phyloP scores from a whole-genome alignment of 2,888 invertebrate genomes.

The Xestia rhomboidea region DNA sequence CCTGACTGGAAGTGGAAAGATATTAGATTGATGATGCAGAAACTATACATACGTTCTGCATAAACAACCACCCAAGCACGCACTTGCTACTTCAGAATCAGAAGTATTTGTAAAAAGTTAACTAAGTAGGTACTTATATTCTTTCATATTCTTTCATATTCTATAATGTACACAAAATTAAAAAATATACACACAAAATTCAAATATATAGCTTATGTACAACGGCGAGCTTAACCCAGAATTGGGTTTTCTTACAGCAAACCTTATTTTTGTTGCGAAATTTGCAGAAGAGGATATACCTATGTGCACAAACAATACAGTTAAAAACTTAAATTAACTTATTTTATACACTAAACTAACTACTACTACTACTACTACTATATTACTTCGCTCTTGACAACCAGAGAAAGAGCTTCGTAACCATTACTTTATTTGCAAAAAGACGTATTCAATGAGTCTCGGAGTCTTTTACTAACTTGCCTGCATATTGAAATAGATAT shows the following conservation, averaged over 20 bases:
- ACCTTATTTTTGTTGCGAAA: too few species aligned
- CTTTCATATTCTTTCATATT: too few species aligned
- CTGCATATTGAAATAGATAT: slow-evolving; percentile 6
- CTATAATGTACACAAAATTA: too few species aligned
- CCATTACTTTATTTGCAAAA: slow-evolving; percentile 25
- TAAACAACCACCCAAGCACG: neutral
- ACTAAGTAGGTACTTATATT: slow-evolving; percentile 1
- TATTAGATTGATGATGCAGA: neutral
- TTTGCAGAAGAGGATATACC: too few species aligned
- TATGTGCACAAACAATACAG: too few species aligned
- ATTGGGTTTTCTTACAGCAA: too few species aligned
- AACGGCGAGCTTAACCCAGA: too few species aligned
- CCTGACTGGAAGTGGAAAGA: slow-evolving; percentile 4
- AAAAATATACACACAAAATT: too few species aligned
- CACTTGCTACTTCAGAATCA: slow-evolving; percentile 6
- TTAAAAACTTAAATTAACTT: too few species aligned
- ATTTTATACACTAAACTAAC: too few species aligned
- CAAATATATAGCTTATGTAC: too few species aligned
- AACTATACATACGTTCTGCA: neutral
- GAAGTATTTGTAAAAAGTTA: slow-evolving; percentile 27
- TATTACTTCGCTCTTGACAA: slow-evolving; percentile 18
- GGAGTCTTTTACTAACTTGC: slow-evolving; percentile 15
- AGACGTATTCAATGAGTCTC: neutral
- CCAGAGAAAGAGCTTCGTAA: slow-evolving; percentile 14
- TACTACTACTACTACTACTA: too few species aligned